phyloP scores from a whole-genome alignment of 2,797 vertebrate genomes.

The Ambastaia sidthimunki region DNA sequence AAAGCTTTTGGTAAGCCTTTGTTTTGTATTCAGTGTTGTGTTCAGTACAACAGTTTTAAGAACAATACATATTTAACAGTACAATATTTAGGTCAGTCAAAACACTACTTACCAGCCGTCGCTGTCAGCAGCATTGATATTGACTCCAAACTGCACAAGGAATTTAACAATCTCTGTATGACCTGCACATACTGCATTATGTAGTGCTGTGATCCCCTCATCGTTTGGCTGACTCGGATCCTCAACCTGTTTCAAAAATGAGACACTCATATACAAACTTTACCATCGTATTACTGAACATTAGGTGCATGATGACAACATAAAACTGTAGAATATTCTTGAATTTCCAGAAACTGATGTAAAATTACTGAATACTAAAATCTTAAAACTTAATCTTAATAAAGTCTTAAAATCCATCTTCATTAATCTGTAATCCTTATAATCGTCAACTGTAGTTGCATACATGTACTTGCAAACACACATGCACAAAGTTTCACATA shows the following conservation, averaged over 20 bases:
- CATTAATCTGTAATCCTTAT: too few species aligned
- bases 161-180: conserved; percentile 97
- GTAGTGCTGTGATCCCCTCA: conserved; percentile 95
- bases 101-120: conserved; percentile 88
- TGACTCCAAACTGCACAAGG: conserved; percentile 95
- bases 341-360: not conserved
- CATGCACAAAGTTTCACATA: too few species aligned
- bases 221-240: conserved; percentile 96
- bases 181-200: conserved; percentile 95
- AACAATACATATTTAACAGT: too few species aligned
- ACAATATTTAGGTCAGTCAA: not conserved
- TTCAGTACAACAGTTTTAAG: too few species aligned
- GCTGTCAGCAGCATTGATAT: conserved; percentile 94
- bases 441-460: not conserved
- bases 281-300: not conserved
- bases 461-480: not conserved
- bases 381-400: not conserved
- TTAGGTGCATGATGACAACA: too few species aligned
- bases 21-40: too few species aligned
- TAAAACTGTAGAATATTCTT: too few species aligned
- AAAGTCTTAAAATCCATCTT: not conserved
- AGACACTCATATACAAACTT: not conserved
- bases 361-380: not conserved
- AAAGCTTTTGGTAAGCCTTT: too few species aligned
- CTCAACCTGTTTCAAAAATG: conserved; percentile 81